Percentiles rank a stretch among this genome's conserved stretches.
Conservation (phyloP, 2,113 vertebrate genomes). For the Melanocharis versteri region DNA sequence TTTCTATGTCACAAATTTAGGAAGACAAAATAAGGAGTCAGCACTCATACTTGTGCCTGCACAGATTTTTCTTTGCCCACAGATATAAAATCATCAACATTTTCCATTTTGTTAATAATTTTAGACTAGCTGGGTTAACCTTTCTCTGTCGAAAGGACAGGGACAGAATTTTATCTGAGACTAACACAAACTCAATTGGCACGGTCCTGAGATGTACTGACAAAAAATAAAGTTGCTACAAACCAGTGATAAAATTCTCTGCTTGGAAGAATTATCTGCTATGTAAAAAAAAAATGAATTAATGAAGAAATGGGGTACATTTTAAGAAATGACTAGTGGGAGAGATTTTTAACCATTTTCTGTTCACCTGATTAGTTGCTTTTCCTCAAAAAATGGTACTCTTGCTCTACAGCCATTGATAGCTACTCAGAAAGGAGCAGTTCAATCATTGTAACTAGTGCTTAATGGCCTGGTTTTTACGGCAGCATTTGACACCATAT, state of each 20-base stretch:
- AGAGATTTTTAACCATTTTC: not conserved
- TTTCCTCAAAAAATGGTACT: not conserved
- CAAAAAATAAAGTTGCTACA: not conserved
- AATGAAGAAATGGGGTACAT: not conserved
- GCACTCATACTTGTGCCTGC: constrained; percentile 4
- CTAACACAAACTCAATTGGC: not conserved
- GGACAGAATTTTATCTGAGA: not conserved
- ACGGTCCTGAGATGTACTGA: not conserved
- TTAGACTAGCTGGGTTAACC: constrained; percentile 21
- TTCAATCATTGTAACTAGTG: not conserved
- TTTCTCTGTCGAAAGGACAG: constrained; percentile 33
- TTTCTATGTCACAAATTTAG: constrained; percentile 16
- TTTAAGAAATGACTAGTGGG: not conserved
- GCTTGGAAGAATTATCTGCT: not conserved
- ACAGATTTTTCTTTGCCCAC: constrained; percentile 2
- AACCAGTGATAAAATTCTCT: not conserved
- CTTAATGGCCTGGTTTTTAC: not conserved
- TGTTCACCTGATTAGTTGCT: not conserved
- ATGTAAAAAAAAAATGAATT: not conserved
- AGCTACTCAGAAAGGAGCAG: not conserved
- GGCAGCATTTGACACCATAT: not conserved
- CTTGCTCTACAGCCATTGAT: not conserved
- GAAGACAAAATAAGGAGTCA: constrained; percentile 45
- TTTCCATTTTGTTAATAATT: not conserved
- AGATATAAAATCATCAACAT: not conserved